Base-by-base conservation (phyloP, 2,113 vertebrate genomes). In the Amia ocellicauda region DNA sequence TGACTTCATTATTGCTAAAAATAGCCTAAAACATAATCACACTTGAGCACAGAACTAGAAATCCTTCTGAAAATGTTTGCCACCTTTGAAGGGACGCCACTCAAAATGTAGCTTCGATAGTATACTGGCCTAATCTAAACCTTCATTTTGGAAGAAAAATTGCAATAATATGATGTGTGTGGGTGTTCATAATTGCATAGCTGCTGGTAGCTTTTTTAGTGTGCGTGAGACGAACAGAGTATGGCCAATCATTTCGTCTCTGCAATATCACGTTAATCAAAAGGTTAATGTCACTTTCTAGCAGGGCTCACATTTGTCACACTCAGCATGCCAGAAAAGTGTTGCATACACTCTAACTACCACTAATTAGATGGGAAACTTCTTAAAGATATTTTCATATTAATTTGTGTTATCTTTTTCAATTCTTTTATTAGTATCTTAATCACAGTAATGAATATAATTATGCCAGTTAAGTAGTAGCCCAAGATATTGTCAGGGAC, bases 361-460 rank as follows among this genome's bases (percentile, higher is more conserved):
- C 55, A 43, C 59, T 58, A 49, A 58, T 64, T 49, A 59, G 40
- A 53, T 55, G n/a, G 57, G 53, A 63, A 41, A 62, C 52, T 23
- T 67, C 67, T 60, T 50, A 47, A 47, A 16, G 13, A 47, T 47
- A 47, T 47, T 47, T 47, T 47, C 43, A 47, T 16, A 47, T 47
- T 53, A 2, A 2, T 63, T 69, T 56, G 22, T 57, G 58, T 74
- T 74, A 78, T 64, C 67, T 71, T 60, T 59, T 72, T 57, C 51
- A 55, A 55, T 59, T 58, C 23, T 24, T 62, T 69, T 79, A 73
- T 77, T 65, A 74, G 64, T 60, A 62, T 58, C 67, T 55, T 76
- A 64, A 73, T 62, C 69, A 62, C 40, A 63, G 61, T 69, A 73
- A 80, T 80, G 79, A 80, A 78, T 70, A 69, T 70, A 51, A 52